Conservation (phyloP, 2,888 invertebrate species). For the Caenorhabditis uteleia region DNA sequence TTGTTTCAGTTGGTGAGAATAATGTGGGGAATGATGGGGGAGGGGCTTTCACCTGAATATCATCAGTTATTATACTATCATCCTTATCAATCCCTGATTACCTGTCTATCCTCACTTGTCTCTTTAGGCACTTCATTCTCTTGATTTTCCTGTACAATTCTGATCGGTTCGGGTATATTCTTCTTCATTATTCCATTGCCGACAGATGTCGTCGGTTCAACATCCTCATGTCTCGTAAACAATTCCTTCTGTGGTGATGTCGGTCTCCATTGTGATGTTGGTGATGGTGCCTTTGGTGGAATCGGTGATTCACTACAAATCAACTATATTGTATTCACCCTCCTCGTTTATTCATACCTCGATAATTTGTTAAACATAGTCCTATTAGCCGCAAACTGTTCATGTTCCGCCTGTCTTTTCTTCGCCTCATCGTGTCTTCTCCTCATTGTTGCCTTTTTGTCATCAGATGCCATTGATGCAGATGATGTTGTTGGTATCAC, state of each 20-base stretch:
- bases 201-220: slow-evolving; percentile 14
- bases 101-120: slow-evolving; percentile 74
- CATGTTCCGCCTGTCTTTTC: slow-evolving; percentile 50
- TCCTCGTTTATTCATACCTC: not conserved
- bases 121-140: slow-evolving; percentile 69
- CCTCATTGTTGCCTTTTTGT: slow-evolving; percentile 41
- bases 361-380: slow-evolving; percentile 40
- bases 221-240: slow-evolving; percentile 7
- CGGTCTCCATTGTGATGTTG: slow-evolving; percentile 4
- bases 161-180: slow-evolving; percentile 50
- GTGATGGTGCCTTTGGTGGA: slow-evolving; percentile 11
- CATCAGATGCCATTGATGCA: slow-evolving; percentile 8
- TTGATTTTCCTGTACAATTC: slow-evolving; percentile 45
- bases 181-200: slow-evolving; percentile 13
- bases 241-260: slow-evolving; percentile 8
- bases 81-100: no score
- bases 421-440: slow-evolving; percentile 46
- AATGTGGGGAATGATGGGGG: slow-evolving; percentile 65
- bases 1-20: slow-evolving; percentile 67
- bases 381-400: slow-evolving; percentile 39
- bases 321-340: not conserved
- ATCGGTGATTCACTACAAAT: slow-evolving; percentile 9
- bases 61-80: not conserved
- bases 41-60: slow-evolving; percentile 59
- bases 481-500: slow-evolving; percentile 18